Evolutionary conservation across 2,113 vertebrate species (phyloP), one percentile per base, ranked within the genome.

Genomic region (Menidia beryllina): DNA sequence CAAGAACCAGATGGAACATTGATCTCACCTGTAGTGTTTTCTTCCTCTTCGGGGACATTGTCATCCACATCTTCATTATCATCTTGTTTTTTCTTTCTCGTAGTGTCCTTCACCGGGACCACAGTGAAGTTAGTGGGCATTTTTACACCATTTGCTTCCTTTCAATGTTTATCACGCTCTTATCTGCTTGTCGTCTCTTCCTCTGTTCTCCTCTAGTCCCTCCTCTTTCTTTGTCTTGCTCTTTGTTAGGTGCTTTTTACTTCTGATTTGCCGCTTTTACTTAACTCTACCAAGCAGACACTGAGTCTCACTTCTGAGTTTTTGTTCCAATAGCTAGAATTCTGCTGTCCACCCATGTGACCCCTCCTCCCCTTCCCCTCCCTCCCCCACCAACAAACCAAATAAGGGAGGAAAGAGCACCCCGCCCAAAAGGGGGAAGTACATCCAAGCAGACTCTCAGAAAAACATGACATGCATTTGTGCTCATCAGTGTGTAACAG

Each of bases 101-200:
- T 54, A 75, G 47, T 52, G 56, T 91, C 90, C 65, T 90, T 92
- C 54, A 94, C 94, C 0, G 92, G 94, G 57, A 94, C 92, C 59
- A 94, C 93, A 7, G 94, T 94, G 67, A 94, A 94, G 90, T 85
- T 94, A 60, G 93, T 94, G 49, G 94, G 94, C 94, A 94, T 94
- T 91, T 90, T 94, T 86, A 69, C 69, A 89, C 80, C 92, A 91
- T 89, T 89, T 89, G 90, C 73, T 68, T 80, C 72, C 38, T 41
- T 68, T 83, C 59, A 55, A 23, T 12, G 69, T 73, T 79, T 78
- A 74, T 82, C 78, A 30, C 63, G 58, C 69, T 78, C 75, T 75
- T 72, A 77, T 83, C 77, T 76, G 43, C 34, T 5, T 62, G 38
- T 47, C 52, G 39, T 51, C 30, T 43, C 69, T 52, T 43, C 48